Base-by-base conservation (phyloP, 1,140 invertebrate species). In the Popillia japonica region DNA sequence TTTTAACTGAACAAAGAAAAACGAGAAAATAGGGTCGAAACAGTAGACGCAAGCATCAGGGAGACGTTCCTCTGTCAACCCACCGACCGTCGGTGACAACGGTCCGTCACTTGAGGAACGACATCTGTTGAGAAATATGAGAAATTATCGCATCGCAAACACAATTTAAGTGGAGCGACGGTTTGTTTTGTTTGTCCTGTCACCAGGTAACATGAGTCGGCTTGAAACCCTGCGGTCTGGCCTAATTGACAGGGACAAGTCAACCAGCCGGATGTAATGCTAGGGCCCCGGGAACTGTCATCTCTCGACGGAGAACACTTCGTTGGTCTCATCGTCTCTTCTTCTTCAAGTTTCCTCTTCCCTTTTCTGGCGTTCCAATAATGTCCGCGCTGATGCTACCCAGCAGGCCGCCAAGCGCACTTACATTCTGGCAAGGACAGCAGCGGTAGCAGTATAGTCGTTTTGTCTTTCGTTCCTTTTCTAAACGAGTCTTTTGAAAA, bases 191-290 rank as follows among this genome's bases (percentile, higher is more conserved):
- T 83, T 82, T 82, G 81, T 81, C 80, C 81, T 83, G 83, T 84
- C 82, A 83, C 78, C 84, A 82, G 82, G 83, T 83, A 85, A 85
- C 82, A 78, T 76, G 82, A 85, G 78, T 82, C 81, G 83, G 83
- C 82, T 80, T 81, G 82, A 84, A 83, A 83, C 81, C 81, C 79
- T 78, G 78, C 81, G 80, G 76, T 75, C 41, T 55, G 17, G 77
- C 82, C 81, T 84, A 84, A 84, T 84, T 84, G 83, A 84, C 83
- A 84, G 83, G 80, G 81, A 83, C 83, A 83, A 83, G 84, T 84
- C 82, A 82, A 81, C 79, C 80, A 72, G 40, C 77, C 72, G 76
- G 79, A 80, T 78, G 77, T 73, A 78, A 76, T 78, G 27, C 77
- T 72, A 59, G 76, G 22, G 27, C 27, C 61, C 61, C 22, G 78